Evolutionary conservation across 2,888 invertebrate species (phyloP).

Genomic region (Ceramica pisi): DNA sequence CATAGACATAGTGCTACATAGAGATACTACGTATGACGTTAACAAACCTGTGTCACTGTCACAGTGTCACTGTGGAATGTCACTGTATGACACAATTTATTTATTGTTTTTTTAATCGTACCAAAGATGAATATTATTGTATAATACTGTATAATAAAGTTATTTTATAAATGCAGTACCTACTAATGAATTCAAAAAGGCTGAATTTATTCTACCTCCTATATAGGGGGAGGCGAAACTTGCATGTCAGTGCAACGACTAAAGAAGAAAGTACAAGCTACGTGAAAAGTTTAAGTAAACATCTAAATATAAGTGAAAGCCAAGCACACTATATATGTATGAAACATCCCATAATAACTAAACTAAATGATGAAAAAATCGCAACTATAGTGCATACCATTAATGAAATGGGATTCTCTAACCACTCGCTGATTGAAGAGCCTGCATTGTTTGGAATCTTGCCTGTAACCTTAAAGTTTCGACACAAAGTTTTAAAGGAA

Average conservation of each 20-base stretch:
- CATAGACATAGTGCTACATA: too few species aligned
- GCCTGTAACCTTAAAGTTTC: constrained; percentile 82
- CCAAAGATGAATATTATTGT: neutral
- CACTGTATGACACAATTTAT: neutral
- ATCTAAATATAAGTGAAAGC: constrained; percentile 76
- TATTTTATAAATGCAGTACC: constrained; percentile 6
- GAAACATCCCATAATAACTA: constrained; percentile 81
- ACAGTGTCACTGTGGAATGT: neutral
- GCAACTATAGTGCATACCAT: constrained; percentile 74
- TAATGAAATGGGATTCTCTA: constrained; percentile 77
- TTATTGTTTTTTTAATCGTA: too few species aligned
- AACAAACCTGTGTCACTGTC: too few species aligned
- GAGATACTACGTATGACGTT: too few species aligned
- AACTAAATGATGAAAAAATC: constrained; percentile 74
- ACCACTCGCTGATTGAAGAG: constrained; percentile 74
- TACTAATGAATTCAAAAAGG: constrained; percentile 54
- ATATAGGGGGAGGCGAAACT: constrained; percentile 33
- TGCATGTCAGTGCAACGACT: constrained; percentile 22
- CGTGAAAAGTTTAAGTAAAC: constrained; percentile 74
- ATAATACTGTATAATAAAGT: neutral
- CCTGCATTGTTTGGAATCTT: constrained; percentile 81
- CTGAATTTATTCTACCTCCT: constrained; percentile 27
- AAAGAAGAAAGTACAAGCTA: constrained; percentile 48
- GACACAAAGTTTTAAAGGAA: constrained; percentile 83
- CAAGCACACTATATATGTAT: constrained; percentile 79